These are phyloP conservation scores for Callorhinus ursinus DNA, from an alignment of 2,113 vertebrate genomes.

Conservation along the genomic window DNA sequence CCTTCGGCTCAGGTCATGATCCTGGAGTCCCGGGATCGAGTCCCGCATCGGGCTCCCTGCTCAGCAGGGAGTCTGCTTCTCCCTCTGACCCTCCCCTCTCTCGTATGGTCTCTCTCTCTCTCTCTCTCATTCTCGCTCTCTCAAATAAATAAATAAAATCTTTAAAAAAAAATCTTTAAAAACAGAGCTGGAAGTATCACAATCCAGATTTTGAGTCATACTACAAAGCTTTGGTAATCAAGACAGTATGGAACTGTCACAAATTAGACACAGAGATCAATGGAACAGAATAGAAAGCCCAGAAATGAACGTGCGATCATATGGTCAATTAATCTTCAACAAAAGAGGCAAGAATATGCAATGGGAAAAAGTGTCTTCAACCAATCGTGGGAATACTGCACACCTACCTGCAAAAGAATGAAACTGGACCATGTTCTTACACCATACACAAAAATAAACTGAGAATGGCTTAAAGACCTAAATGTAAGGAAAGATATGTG, in stretches of 20 bases:
- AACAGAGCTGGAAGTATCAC: neutral
- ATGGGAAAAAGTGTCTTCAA: neutral
- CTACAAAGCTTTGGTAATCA: neutral
- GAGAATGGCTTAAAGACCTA: neutral
- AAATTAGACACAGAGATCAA: neutral
- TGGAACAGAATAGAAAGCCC: neutral
- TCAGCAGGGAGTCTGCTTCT: too few species aligned
- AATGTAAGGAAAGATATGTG: neutral
- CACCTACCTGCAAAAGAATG: neutral
- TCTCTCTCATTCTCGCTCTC: too few species aligned
- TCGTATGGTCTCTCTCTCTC: too few species aligned
- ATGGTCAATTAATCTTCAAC: neutral
- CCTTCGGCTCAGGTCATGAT: too few species aligned
- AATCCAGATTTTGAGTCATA: neutral
- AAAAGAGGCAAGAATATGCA: neutral
- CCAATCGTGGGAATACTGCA: neutral
- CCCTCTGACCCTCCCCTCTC: too few species aligned
- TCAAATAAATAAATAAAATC: too few species aligned
- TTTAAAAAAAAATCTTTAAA: neutral
- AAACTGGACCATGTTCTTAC: neutral
- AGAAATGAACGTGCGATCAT: neutral
- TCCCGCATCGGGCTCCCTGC: too few species aligned
- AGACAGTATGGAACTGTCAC: neutral
- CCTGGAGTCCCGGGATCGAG: too few species aligned
- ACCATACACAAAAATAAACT: neutral